phyloP scores from a whole-genome alignment of 1,140 invertebrate genomes.

The Venustaconcha ellipsiformis region DNA sequence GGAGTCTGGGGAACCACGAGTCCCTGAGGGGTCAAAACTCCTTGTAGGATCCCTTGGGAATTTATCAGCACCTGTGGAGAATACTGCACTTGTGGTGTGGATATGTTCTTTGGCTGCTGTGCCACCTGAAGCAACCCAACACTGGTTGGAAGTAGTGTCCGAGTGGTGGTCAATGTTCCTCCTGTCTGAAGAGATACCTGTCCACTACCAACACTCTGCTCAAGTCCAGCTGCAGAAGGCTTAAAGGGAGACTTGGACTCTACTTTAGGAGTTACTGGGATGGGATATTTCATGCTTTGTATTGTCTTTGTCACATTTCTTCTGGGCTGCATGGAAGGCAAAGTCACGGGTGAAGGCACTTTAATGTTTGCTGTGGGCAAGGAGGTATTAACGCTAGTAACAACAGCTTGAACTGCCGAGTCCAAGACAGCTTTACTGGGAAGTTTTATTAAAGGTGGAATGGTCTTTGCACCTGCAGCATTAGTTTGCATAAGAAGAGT shows the following conservation, averaged over 20 bases:
- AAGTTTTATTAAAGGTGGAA: slow-evolving; percentile 28
- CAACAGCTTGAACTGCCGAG: slow-evolving; percentile 27
- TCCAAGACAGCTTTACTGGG: slow-evolving; percentile 32
- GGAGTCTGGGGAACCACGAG: no score
- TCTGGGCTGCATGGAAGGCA: slow-evolving; percentile 47
- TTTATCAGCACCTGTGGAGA: no score
- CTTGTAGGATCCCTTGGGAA: no score
- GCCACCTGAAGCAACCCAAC: no score
- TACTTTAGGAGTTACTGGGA: slow-evolving; percentile 41
- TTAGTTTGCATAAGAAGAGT: slow-evolving; percentile 27
- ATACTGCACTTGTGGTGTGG: no score
- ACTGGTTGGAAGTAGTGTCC: no score
- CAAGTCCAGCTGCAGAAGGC: no score
- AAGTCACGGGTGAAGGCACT: slow-evolving; percentile 50
- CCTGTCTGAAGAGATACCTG: no score
- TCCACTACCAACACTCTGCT: no score
- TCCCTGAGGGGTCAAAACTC: no score
- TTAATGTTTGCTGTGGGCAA: slow-evolving; percentile 55
- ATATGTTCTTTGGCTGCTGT: no score
- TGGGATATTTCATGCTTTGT: slow-evolving; percentile 53
- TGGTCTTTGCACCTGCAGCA: slow-evolving; percentile 29
- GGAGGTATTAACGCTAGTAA: slow-evolving; percentile 36
- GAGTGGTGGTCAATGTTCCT: no score
- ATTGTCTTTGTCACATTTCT: slow-evolving; percentile 50
- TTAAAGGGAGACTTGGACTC: slow-evolving; percentile 6